These are phyloP conservation scores for Diachrysia chrysitis DNA, from an alignment of 2,888 invertebrate genomes.

Conservation along the genomic window DNA sequence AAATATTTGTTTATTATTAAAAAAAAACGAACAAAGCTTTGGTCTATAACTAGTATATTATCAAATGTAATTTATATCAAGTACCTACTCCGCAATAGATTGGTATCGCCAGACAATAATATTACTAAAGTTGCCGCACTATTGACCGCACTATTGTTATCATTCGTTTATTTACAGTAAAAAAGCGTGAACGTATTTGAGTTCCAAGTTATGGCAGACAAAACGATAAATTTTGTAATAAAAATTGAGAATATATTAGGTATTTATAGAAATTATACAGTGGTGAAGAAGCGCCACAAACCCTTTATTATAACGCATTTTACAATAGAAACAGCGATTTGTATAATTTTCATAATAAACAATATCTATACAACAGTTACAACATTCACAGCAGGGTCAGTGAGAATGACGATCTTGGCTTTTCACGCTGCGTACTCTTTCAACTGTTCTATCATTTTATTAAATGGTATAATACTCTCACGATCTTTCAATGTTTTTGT, in stretches of 20 bases:
- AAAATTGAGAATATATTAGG: neutral
- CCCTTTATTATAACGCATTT: neutral
- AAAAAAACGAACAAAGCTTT: neutral
- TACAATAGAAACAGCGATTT: neutral
- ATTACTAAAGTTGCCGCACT: neutral
- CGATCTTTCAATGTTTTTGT: neutral
- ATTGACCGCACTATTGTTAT: neutral
- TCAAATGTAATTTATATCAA: too few relatives aligned
- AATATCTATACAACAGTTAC: neutral
- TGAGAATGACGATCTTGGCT: neutral
- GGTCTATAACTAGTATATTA: too few relatives aligned
- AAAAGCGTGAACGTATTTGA: neutral
- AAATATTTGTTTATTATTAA: neutral
- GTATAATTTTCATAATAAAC: neutral
- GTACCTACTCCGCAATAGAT: neutral
- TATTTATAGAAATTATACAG: neutral
- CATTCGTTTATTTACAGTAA: neutral
- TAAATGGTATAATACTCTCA: neutral
- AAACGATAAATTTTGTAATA: neutral
- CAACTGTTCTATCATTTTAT: neutral
- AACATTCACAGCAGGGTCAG: neutral
- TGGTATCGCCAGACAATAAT: neutral
- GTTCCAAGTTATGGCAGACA: neutral
- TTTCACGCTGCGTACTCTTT: neutral
- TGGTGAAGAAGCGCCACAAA: neutral